Percentiles rank a stretch among this genome's conserved stretches.
These are phyloP conservation scores for Zosterops japonicus DNA, from an alignment of 2,113 vertebrate species.

Conservation along the genomic window DNA sequence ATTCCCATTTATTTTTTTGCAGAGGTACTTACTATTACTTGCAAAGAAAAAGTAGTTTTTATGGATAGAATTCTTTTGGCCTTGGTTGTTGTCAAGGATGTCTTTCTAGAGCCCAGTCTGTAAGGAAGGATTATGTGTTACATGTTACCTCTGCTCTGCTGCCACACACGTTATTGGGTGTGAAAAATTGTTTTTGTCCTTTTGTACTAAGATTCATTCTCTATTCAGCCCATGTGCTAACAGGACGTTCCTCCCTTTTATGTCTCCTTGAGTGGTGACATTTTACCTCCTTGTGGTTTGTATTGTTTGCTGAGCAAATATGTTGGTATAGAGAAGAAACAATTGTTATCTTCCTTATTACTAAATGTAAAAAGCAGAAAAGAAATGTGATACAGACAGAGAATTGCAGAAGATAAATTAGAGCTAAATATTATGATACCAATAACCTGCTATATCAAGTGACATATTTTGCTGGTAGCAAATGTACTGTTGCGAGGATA, in stretches of 20 bases:
- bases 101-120: not conserved
- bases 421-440: not conserved
- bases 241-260: not conserved
- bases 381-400: not conserved
- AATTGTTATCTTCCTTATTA: not conserved
- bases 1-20: not conserved
- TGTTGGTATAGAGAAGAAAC: not conserved
- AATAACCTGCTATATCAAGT: not conserved
- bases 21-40: not conserved
- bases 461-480: not conserved
- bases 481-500: not conserved
- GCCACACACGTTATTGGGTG: not conserved
- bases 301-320: constrained; percentile 35
- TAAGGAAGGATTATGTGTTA: not conserved
- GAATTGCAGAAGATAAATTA: not conserved
- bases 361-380: not conserved
- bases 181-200: constrained; percentile 32
- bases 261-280: constrained; percentile 50
- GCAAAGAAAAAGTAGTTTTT: not conserved
- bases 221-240: not conserved
- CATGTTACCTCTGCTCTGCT: not conserved
- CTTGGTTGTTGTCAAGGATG: not conserved
- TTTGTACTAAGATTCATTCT: not conserved
- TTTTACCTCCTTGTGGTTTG: constrained; percentile 56
- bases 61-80: not conserved